A percentile compares a stretch with the other conserved stretches of the same genome.
Conservation (phyloP, 1,140 invertebrate genomes). For the Plutomurus gul region DNA sequence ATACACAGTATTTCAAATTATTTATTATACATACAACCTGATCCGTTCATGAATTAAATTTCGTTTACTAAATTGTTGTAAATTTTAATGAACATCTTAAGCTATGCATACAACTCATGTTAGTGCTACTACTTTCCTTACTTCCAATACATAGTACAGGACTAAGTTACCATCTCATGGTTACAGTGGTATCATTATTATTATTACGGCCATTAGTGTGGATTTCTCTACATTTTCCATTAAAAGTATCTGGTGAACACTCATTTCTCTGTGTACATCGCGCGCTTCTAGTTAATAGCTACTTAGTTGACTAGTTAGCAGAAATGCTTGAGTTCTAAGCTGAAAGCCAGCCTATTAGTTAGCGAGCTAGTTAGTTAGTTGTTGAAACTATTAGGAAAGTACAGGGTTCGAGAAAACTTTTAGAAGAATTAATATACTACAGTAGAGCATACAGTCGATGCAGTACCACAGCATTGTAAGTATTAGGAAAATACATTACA, state of each 20-base stretch:
- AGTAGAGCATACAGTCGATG: too few species aligned
- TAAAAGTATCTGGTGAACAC: background rate
- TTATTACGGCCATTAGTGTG: background rate
- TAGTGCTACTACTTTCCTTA: too few species aligned
- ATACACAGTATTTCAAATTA: too few species aligned
- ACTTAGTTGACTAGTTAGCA: too few species aligned
- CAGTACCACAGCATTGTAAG: background rate
- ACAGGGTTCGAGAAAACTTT: background rate
- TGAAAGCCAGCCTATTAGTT: slow-evolving; percentile 15
- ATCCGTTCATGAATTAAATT: too few species aligned
- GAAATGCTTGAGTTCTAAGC: slow-evolving; percentile 9
- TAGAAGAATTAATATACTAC: background rate
- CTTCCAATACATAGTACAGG: too few species aligned
- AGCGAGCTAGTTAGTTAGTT: slow-evolving; percentile 15
- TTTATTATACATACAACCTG: too few species aligned
- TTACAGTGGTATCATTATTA: background rate
- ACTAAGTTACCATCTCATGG: too few species aligned
- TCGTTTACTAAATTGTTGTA: too few species aligned
- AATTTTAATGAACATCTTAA: too few species aligned
- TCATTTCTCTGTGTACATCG: background rate
- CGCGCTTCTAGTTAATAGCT: background rate
- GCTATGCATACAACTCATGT: too few species aligned
- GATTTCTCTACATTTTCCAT: slow-evolving; percentile 24
- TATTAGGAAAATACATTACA: too few species aligned
- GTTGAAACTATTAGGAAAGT: background rate